These are phyloP conservation scores for Drepana falcataria DNA, from an alignment of 2,888 invertebrate genomes.

Conservation along the genomic window DNA sequence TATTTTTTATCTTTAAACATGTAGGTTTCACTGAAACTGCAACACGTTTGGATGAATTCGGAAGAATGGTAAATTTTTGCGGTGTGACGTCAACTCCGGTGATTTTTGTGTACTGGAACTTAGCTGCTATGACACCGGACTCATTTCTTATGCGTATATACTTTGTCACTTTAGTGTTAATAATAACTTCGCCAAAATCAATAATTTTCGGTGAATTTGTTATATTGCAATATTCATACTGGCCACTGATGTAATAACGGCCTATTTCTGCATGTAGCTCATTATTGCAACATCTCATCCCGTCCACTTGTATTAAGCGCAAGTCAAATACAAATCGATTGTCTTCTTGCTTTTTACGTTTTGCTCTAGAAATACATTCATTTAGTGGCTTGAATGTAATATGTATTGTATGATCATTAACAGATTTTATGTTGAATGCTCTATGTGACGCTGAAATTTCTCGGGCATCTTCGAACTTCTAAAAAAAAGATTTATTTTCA, in stretches of 20 bases:
- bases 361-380: conserved; percentile 60
- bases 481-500: conserved; percentile 11
- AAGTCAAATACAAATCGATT: conserved; percentile 63
- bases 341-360: conserved; percentile 35
- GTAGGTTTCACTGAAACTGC: conserved; percentile 48
- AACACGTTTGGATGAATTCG: conserved; percentile 47
- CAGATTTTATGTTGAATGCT: conserved; percentile 43
- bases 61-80: conserved; percentile 43
- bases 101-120: conserved; percentile 52
- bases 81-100: conserved; percentile 63
- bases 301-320: conserved; percentile 56
- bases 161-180: conserved; percentile 50
- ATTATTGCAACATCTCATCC: conserved; percentile 50
- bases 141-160: conserved; percentile 63
- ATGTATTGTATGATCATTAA: conserved; percentile 37
- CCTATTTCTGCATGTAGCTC: conserved; percentile 67
- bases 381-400: conserved; percentile 56
- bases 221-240: conserved; percentile 70
- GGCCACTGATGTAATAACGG: conserved; percentile 77
- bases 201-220: conserved; percentile 65
- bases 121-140: conserved; percentile 53
- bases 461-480: conserved; percentile 64
- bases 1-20: conserved; percentile 37
- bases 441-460: conserved; percentile 66
- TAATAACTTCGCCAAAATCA: conserved; percentile 58